Base-by-base conservation (phyloP, 2,113 vertebrate genomes). In the Chionis minor region DNA sequence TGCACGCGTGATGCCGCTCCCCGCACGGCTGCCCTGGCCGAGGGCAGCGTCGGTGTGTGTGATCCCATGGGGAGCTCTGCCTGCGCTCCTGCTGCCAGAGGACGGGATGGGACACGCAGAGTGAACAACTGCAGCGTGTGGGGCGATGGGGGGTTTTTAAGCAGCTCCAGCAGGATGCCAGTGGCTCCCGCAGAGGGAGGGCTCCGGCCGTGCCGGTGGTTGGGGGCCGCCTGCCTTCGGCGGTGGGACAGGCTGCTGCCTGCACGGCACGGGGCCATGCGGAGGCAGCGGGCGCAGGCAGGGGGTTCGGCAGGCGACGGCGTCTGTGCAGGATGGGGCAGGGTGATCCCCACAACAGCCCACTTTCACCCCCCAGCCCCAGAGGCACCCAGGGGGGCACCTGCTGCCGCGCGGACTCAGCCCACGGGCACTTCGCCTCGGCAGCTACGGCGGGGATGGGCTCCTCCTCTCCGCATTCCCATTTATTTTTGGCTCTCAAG, bases 401-500 rank as follows among this genome's bases (percentile, higher is more conserved):
- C 27, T 1, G 51, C 58, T 52, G 59, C 66, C 0, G 2, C 2
- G 13, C 2, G 11, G 74, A 83, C 87, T 75, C 78, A 27, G 77
- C 89, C 91, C 65, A 8, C 6, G 9, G 77, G n/a, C 44, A 2
- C 47, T 4, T 52, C 85, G 86, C 61, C 61, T 35, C 2, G 0
- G 35, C 3, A 13, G 49, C 82, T 55, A 2, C 0, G 1, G 11
- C 6, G 45, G 78, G 32, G 59, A 47, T 4, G 5, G 23, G 73
- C 72, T 81, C 88, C 86, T 92, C 81, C 87, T 79, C 65, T 81
- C 88, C 81, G 84, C 90, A 26, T 77, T 47, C 92, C 75, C 95
- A 15, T 78, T 90, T 97, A 96, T 96, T 97, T 96, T 91, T 94
- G 94, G 81, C 88, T 96, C 61, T 62, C 56, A 33, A 91, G 94